Evolutionary conservation across 2,113 vertebrate genomes (phyloP).

Genomic region (Hydrolagus affinis): DNA sequence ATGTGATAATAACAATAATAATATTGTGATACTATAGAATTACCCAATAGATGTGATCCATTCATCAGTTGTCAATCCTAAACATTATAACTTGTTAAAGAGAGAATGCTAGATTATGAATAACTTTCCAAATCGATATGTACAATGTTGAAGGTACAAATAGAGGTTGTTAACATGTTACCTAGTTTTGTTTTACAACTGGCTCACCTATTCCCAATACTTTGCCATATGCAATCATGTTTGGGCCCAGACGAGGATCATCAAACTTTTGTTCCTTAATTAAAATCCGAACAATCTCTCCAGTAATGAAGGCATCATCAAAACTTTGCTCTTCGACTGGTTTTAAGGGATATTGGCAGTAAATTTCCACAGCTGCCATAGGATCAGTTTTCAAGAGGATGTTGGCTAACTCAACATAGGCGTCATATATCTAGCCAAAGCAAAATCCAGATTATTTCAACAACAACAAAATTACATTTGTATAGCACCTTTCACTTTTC

Average conservation of each 20-base stretch:
- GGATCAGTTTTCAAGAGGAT: slow-evolving; percentile 48
- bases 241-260: slow-evolving; percentile 45
- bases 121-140: not conserved
- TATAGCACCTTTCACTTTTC: no score
- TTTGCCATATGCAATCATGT: slow-evolving; percentile 50
- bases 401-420: slow-evolving; percentile 49
- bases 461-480: no score
- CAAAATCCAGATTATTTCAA: not conserved
- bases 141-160: not conserved
- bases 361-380: slow-evolving; percentile 48
- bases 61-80: no score
- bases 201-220: slow-evolving; percentile 54
- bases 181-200: slow-evolving; percentile 9
- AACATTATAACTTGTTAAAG: no score
- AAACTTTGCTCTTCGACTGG: slow-evolving; percentile 46
- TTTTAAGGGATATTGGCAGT: slow-evolving; percentile 52
- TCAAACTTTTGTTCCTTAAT: slow-evolving; percentile 50
- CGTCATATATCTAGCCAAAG: slow-evolving; percentile 47
- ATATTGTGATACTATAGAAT: no score
- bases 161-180: not conserved
- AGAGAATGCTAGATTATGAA: no score
- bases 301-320: slow-evolving; percentile 54
- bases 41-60: no score
- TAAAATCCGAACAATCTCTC: slow-evolving; percentile 51
- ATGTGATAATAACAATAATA: no score